Conservation (phyloP, 2,797 vertebrate genomes). For the Steatocranus sp. region DNA sequence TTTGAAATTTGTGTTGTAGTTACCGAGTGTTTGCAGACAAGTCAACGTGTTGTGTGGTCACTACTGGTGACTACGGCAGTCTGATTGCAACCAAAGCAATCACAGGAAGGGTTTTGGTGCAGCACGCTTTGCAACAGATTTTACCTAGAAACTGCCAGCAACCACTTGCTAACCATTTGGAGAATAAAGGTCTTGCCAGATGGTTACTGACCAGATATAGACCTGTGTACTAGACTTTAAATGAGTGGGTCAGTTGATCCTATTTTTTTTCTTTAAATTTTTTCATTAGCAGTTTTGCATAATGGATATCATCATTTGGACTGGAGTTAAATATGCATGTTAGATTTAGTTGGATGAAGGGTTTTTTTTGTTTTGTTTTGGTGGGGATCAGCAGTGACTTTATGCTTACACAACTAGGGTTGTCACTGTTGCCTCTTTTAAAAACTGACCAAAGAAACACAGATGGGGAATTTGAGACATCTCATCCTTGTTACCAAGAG, state of each 20-base stretch:
- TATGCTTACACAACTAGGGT: neutral
- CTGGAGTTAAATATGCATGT: neutral
- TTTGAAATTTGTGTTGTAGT: neutral
- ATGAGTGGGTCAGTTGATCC: neutral
- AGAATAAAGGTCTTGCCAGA: neutral
- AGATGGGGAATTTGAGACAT: neutral
- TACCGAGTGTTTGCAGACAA: neutral
- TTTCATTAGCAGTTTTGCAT: neutral
- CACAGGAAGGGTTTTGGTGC: neutral
- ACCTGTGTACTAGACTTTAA: neutral
- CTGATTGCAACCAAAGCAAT: neutral
- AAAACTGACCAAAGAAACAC: neutral
- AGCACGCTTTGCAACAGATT: neutral
- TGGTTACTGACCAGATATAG: neutral
- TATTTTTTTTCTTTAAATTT: neutral
- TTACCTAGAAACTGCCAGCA: neutral
- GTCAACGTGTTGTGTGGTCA: neutral
- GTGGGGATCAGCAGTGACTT: neutral
- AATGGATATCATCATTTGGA: neutral
- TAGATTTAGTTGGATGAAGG: neutral
- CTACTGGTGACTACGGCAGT: neutral
- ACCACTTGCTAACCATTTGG: neutral
- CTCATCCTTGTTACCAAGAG: neutral
- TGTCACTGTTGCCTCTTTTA: neutral
- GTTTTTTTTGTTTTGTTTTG: accelerated